Conservation (phyloP, 2,113 vertebrate genomes). For the Acinonyx jubatus region DNA sequence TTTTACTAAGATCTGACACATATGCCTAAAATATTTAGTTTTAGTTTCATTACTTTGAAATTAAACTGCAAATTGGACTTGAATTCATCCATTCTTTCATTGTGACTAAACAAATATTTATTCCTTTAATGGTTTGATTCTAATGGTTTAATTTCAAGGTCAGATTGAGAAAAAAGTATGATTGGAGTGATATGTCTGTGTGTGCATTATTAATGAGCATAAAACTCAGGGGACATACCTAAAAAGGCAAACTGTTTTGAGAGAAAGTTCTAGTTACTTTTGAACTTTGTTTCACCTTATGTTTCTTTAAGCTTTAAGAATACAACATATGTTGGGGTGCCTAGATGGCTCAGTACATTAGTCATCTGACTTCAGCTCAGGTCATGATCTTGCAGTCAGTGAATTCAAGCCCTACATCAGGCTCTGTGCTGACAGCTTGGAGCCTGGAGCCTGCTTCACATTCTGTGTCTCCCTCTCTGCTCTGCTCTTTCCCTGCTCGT, state of each 20-base stretch:
- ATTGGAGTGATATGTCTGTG: background rate
- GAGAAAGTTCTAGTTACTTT: background rate
- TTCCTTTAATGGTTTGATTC: background rate
- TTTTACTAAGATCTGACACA: background rate
- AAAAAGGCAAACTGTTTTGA: background rate
- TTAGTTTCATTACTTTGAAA: background rate
- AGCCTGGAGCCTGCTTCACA: too few species aligned
- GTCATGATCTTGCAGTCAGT: too few species aligned
- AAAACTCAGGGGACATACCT: background rate
- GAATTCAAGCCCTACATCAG: too few species aligned
- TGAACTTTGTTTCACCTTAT: background rate
- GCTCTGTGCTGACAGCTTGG: too few species aligned
- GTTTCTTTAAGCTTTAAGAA: slow-evolving; percentile 4
- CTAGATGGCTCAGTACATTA: too few species aligned
- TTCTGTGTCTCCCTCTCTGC: too few species aligned
- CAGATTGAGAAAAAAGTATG: background rate
- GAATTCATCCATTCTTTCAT: slow-evolving; percentile 3
- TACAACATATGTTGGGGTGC: background rate
- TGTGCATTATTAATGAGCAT: background rate
- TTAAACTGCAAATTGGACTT: background rate
- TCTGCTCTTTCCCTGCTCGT: too few species aligned
- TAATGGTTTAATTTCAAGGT: slow-evolving; percentile 6
- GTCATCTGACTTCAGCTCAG: too few species aligned
- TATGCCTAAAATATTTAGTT: slow-evolving; percentile 15
- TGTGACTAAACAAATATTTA: slow-evolving; percentile 30